These are phyloP conservation scores for Drosophila ananassae DNA, from an alignment of 1,140 invertebrate species.

Conservation along the genomic window DNA sequence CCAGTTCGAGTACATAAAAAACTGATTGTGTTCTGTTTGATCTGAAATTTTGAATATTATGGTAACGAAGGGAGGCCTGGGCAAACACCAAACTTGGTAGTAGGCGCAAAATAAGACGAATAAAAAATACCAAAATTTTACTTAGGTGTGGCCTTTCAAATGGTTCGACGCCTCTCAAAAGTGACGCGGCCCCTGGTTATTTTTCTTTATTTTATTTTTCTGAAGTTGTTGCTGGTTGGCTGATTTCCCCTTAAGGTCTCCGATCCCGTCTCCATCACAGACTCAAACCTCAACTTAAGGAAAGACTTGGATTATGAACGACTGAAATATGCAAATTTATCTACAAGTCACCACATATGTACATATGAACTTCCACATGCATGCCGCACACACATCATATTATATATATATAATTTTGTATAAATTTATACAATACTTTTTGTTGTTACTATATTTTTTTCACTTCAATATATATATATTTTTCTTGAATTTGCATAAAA, in stretches of 20 bases:
- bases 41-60: not conserved
- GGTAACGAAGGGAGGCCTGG: constrained; percentile 1
- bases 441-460: constrained; percentile 67
- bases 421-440: constrained; percentile 72
- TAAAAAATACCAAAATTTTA: constrained; percentile 57
- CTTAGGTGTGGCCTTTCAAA: constrained; percentile 82
- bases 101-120: constrained; percentile 63
- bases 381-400: constrained; percentile 28
- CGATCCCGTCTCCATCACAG: constrained; percentile 36
- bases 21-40: not conserved
- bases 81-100: constrained; percentile 62
- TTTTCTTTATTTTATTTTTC: constrained; percentile 23
- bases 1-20: not conserved
- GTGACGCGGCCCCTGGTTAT: constrained; percentile 52
- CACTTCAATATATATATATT: constrained; percentile 59
- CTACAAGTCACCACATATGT: constrained; percentile 74
- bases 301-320: constrained; percentile 81
- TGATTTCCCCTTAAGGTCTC: constrained; percentile 55
- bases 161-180: constrained; percentile 76
- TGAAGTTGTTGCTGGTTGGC: constrained; percentile 38
- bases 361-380: constrained; percentile 68
- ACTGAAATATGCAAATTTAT: constrained; percentile 80
- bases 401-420: constrained; percentile 37
- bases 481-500: constrained; percentile 79
- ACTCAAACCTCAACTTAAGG: constrained; percentile 70